Evolutionary conservation across 2,113 vertebrate genomes (phyloP), one percentile per base, ranked within the genome.

Genomic region (Corythornis vintsioides): DNA sequence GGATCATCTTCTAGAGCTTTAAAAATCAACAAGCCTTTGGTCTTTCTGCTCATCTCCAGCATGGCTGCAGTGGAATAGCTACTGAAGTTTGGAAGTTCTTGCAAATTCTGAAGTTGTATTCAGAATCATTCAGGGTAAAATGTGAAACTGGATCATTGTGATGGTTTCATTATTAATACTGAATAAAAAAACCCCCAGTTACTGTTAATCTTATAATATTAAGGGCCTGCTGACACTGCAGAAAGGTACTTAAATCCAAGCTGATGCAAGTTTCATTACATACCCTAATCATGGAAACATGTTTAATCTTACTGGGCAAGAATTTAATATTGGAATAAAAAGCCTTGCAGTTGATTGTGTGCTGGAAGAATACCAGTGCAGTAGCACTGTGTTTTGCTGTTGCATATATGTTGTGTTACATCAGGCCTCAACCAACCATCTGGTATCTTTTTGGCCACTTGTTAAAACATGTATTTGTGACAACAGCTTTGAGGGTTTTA

Each of bases 401-500:
- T 88, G 29, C 75, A 35, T 9, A 2, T 92, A 42, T 94, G 86
- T 73, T 56, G 55, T 38, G 38, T 38, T 61, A 65, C 52, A 26
- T 50, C 43, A 29, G 72, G 43, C 75, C 53, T 83, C 40, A 60
- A 85, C 31, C 24, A 92, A 48, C 55, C 74, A 66, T 85, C 89
- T 95, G 77, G 33, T 72, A 67, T 56, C 35, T 91, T 80, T 94
- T 71, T 56, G 73, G 63, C 77, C 40, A 28, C 6, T 28, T 48
- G 22, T 50, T 24, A 50, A 50, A 11, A 38, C 38, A 38, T 70
- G 18, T 66, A 28, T 91, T 47, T 93, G 18, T 88, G 33, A 60
- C 35, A 69, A 60, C 38, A 55, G 55, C 55, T 92, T 92, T 94
- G 69, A 91, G 70, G 60, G 83, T 84, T 85, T 88, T 83, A 75